Base-by-base conservation (phyloP, 1,140 invertebrate genomes). In the Laupala kohalensis region DNA sequence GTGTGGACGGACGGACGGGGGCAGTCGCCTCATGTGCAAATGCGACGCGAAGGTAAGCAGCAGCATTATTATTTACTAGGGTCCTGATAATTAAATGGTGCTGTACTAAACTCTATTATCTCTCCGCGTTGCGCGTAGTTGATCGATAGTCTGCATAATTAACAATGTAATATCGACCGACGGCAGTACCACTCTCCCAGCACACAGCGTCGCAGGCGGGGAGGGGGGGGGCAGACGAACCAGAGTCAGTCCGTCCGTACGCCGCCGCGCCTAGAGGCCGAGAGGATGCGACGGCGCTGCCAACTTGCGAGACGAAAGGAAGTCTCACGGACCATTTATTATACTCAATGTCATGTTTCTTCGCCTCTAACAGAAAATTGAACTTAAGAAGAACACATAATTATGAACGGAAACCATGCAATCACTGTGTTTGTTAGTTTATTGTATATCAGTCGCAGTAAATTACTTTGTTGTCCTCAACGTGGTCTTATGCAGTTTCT, bases 91-190 rank as follows among this genome's bases (percentile, higher is more conserved):
- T 71, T 71, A 71, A 71, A 71, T 71, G 69, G 69, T 63, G 69
- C 75, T 76, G 75, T 77, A 77, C 76, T 75, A 76, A 77, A 77
- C 75, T 76, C 76, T 77, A 77, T 77, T 76, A 77, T 76, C 71
- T 74, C 28, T 64, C 67, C 25, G 53, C 64, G 62, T 28, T 26
- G 25, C 69, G 70, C 27, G 67, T 71, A 67, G 26, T 70, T 71
- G 76, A 74, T 77, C 76, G 76, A 77, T 77, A 74, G 30, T 69
- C 37, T 77, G 76, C 74, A 77, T 77, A 77, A 77, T 77, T 77
- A 77, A 77, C 76, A 76, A 75, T 75, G 76, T 76, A 77, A 76
- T 76, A 76, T 76, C 76, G 76, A 76, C 72, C 75, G 23, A 75
- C 76, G 76, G 75, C 72, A 74, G 23, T 53, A 27, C 66, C 24